Conservation (phyloP, 2,797 vertebrate species). For the Tenualosa thibaudeaui region DNA sequence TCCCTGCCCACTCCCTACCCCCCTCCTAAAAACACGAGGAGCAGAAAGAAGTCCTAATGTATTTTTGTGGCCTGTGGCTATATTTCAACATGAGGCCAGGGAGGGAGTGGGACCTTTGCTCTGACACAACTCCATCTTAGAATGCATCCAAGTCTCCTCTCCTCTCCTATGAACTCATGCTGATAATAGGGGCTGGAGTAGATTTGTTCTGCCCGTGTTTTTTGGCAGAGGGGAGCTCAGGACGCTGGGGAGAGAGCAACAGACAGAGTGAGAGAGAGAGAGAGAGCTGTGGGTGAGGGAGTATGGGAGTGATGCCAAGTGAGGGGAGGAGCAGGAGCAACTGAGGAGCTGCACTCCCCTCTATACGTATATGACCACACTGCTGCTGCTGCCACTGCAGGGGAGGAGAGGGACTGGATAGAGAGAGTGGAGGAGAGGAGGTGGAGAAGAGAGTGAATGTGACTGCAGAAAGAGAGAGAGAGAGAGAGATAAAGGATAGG, state of each 20-base stretch:
- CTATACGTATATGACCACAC: not conserved
- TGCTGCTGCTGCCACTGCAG: not conserved
- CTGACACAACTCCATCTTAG: conserved; percentile 8
- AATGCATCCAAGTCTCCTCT: not conserved
- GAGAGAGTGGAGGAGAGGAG: not conserved
- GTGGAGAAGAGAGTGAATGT: not conserved
- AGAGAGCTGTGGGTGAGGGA: not conserved
- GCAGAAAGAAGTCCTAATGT: not conserved
- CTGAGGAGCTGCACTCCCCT: not conserved
- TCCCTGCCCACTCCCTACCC: not conserved
- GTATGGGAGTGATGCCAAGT: conserved; percentile 20
- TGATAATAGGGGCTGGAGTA: not conserved
- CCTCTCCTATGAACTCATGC: conserved; percentile 39
- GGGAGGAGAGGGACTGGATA: not conserved
- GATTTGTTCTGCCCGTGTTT: conserved; percentile 28
- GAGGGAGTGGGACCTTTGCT: conserved; percentile 7
- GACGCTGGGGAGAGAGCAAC: not conserved
- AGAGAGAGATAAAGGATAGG: not conserved
- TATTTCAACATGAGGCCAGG: not conserved
- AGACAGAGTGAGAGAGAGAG: not conserved
- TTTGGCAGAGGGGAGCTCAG: conserved; percentile 31
- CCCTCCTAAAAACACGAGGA: not conserved
- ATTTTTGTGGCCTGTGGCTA: not conserved
- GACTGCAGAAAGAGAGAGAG: no score
- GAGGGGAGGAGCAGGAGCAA: not conserved